Evolutionary conservation across 2,797 vertebrate species (phyloP).

Genomic region (Cyprinella venusta): DNA sequence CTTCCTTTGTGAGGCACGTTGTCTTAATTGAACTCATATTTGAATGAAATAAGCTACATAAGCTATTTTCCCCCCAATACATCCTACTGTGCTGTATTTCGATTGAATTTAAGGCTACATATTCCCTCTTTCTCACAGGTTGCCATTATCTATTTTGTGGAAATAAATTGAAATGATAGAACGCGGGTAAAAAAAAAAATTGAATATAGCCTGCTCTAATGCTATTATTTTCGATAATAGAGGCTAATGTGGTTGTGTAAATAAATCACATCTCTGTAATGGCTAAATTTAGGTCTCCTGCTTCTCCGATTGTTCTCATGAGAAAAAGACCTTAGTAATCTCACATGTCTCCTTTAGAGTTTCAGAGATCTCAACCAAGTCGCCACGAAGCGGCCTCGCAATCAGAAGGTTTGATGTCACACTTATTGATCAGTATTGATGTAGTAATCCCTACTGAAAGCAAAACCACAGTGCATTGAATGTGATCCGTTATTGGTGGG

Average conservation of each 20-base stretch:
- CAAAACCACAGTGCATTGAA: neutral
- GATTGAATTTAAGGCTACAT: neutral
- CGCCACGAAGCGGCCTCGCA: neutral
- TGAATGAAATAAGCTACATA: slow-evolving; percentile 28
- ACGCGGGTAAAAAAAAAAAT: too few relatives aligned
- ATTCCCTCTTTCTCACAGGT: neutral
- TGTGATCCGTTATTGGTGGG: slow-evolving; percentile 30
- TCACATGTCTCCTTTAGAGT: neutral
- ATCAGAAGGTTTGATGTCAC: slow-evolving; percentile 22
- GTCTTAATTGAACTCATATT: slow-evolving; percentile 50
- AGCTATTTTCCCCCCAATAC: slow-evolving; percentile 3
- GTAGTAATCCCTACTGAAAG: neutral
- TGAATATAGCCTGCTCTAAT: neutral
- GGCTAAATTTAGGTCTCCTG: neutral
- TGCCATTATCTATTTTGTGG: neutral
- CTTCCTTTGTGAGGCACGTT: slow-evolving; percentile 45
- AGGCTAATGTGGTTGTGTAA: slow-evolving; percentile 10
- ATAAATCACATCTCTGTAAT: slow-evolving; percentile 7
- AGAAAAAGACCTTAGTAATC: slow-evolving; percentile 5
- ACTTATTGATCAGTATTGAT: slow-evolving; percentile 36
- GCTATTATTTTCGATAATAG: slow-evolving; percentile 17
- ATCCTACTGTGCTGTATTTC: neutral
- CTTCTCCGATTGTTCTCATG: neutral
- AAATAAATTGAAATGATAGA: slow-evolving; percentile 29
- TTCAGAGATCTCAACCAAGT: slow-evolving; percentile 18